Conservation (phyloP, 1,140 invertebrate species). For the Temnothorax nylanderi region DNA sequence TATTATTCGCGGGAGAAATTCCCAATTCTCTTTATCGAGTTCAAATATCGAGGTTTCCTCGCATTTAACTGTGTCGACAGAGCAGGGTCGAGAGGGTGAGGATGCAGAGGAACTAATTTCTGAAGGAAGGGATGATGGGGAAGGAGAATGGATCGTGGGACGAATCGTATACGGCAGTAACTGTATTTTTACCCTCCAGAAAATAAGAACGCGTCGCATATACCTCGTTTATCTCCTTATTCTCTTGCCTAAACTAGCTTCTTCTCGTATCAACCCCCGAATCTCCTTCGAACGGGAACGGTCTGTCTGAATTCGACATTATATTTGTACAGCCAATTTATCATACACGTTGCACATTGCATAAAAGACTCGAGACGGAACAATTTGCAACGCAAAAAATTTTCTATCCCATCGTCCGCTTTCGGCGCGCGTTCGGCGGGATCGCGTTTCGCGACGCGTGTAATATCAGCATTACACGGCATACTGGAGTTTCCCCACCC, state of each 20-base stretch:
- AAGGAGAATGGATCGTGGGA: neutral
- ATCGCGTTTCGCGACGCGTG: constrained; percentile 6
- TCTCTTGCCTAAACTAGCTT: constrained; percentile 1
- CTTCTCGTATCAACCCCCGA: neutral
- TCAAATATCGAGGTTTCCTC: constrained; percentile 23
- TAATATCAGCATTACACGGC: constrained; percentile 25
- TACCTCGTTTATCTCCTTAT: neutral
- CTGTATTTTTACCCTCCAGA: constrained; percentile 10
- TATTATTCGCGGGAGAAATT: constrained; percentile 50
- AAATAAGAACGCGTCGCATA: constrained; percentile 12
- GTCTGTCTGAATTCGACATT: neutral
- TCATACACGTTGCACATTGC: neutral
- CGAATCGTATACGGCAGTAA: neutral
- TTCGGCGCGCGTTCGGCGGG: neutral
- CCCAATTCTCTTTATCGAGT: constrained; percentile 45
- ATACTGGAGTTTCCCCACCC: neutral
- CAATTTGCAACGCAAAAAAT: neutral
- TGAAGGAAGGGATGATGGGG: neutral
- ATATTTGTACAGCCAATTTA: neutral
- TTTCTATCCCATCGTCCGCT: neutral
- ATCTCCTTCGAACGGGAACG: neutral
- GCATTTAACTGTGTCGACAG: neutral
- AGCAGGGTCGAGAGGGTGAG: neutral
- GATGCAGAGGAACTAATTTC: constrained; percentile 16
- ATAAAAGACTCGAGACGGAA: neutral